Evolutionary conservation across 2,113 vertebrate genomes (phyloP).

Genomic region (Takifugu flavidus): DNA sequence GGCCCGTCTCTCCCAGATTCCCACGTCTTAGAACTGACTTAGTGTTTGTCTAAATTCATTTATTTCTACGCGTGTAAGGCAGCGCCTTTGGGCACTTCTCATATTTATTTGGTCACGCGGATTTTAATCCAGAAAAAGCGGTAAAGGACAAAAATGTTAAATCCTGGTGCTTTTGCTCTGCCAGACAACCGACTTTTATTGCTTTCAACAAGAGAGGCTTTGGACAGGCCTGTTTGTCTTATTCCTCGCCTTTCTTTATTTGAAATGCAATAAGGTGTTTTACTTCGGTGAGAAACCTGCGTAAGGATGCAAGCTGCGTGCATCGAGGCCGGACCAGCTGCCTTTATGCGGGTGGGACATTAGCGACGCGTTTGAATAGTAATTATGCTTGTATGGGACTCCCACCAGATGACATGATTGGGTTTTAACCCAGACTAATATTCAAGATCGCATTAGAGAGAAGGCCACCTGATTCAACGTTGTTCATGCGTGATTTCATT

Average conservation of each 20-base stretch:
- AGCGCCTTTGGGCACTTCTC: conserved; percentile 29
- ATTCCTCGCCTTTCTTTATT: conserved; percentile 3
- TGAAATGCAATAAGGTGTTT: conserved; percentile 27
- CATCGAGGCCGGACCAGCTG: conserved; percentile 81
- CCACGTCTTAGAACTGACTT: conserved; percentile 57
- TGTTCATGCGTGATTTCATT: conserved; percentile 75
- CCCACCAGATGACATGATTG: conserved; percentile 92
- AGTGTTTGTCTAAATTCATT: conserved; percentile 41
- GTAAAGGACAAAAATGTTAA: conserved; percentile 10
- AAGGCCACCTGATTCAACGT: conserved; percentile 67
- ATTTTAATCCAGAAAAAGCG: conserved; percentile 13
- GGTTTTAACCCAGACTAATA: conserved; percentile 81
- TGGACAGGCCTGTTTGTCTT: conserved; percentile 17
- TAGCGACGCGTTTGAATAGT: conserved; percentile 86
- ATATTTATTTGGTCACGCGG: conserved; percentile 52
- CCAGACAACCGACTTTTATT: conserved; percentile 32
- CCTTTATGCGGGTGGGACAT: conserved; percentile 91
- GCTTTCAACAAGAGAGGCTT: conserved; percentile 30
- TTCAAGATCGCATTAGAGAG: conserved; percentile 79
- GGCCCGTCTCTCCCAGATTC: conserved; percentile 64
- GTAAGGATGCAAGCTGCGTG: conserved; percentile 58
- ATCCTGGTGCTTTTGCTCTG: conserved; percentile 6
- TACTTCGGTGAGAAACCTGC: conserved; percentile 33
- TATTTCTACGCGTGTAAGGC: conserved; percentile 42
- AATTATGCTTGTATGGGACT: conserved; percentile 92